A percentile compares a stretch with the other conserved stretches of the same genome.
Evolutionary conservation across 2,888 invertebrate species (phyloP).

Genomic region (Nowickia ferox): DNA sequence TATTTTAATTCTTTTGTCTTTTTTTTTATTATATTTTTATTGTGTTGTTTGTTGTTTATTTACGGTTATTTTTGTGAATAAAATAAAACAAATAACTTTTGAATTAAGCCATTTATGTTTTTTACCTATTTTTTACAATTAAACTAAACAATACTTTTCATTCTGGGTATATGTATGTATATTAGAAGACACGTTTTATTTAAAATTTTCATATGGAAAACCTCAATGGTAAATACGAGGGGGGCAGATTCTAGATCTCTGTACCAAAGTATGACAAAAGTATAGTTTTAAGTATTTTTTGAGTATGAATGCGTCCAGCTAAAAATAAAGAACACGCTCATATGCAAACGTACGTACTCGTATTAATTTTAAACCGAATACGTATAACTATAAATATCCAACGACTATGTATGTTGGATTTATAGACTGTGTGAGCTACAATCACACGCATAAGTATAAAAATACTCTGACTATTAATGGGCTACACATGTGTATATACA

Average conservation of each 20-base stretch:
- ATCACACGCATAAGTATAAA: no score
- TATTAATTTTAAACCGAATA: no score
- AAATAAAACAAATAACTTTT: constrained; percentile 7
- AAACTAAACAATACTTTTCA: constrained; percentile 55
- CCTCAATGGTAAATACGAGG: constrained; percentile 37
- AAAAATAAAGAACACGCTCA: no score
- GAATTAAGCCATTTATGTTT: constrained; percentile 16
- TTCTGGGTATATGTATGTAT: constrained; percentile 1
- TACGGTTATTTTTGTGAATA: constrained; percentile 37
- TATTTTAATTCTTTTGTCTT: constrained; percentile 62
- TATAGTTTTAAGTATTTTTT: no score
- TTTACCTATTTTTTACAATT: constrained; percentile 47
- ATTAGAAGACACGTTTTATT: not conserved
- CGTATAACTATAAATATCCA: no score
- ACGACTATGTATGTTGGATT: no score
- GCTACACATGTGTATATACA: no score
- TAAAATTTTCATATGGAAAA: not conserved
- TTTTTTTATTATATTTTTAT: constrained; percentile 47
- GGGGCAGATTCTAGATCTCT: not conserved
- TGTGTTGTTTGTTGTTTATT: constrained; percentile 46
- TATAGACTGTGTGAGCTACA: no score
- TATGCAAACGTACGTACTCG: no score
- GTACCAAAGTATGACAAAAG: no score
- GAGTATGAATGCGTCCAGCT: no score
- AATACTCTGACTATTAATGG: no score